A percentile compares a stretch with the other conserved stretches of the same genome.
Conservation (phyloP, 2,888 invertebrate species). For the Scelioninae gen. 1 region DNA sequence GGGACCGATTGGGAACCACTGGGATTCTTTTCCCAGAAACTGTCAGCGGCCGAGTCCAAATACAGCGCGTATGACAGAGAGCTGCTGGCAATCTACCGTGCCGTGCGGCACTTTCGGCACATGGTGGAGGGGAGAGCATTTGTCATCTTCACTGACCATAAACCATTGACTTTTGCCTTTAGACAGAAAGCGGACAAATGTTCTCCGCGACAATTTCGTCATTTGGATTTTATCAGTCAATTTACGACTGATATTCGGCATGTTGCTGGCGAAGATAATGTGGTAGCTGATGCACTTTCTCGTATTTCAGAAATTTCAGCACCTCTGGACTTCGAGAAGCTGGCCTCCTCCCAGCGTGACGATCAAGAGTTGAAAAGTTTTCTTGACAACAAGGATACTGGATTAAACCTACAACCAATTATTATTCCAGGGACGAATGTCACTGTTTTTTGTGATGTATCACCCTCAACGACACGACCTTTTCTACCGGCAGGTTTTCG, state of each 20-base stretch:
- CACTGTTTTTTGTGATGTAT: neutral
- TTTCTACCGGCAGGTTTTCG: neutral
- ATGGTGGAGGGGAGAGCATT: constrained; percentile 68
- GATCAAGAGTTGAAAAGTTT: neutral
- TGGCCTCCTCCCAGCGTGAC: neutral
- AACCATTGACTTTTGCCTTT: constrained; percentile 44
- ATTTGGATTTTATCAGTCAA: neutral
- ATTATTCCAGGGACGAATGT: neutral
- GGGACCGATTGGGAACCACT: constrained; percentile 68
- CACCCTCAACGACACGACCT: neutral
- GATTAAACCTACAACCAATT: neutral
- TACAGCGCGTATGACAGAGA: constrained; percentile 45
- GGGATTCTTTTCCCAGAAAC: constrained; percentile 22
- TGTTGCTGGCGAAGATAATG: neutral
- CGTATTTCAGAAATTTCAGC: neutral
- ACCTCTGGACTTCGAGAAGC: neutral
- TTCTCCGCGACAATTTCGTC: neutral
- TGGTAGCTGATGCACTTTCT: neutral
- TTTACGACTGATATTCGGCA: neutral
- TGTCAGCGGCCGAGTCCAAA: neutral
- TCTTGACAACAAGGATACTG: neutral
- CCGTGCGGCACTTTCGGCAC: constrained; percentile 70
- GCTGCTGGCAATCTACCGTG: constrained; percentile 71
- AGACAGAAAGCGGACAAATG: constrained; percentile 18
- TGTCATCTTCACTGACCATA: constrained; percentile 54